A percentile compares a stretch with the other conserved stretches of the same genome.
These are phyloP conservation scores for Drosophila varians DNA, from an alignment of 1,140 invertebrate genomes.

Conservation along the genomic window DNA sequence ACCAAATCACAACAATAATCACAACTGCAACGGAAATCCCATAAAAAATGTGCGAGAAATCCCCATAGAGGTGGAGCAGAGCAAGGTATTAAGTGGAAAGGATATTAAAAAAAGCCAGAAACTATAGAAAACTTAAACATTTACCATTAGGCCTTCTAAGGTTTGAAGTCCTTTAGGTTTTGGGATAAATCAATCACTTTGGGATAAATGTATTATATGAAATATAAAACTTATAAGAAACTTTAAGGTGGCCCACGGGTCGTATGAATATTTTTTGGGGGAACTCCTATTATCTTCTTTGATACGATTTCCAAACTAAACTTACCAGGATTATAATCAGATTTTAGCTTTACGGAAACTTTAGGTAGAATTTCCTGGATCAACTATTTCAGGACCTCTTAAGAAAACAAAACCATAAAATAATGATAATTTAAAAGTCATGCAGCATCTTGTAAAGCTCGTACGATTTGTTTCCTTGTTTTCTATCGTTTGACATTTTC, in stretches of 20 bases:
- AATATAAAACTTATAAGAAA: neutral
- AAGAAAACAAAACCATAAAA: neutral
- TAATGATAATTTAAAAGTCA: neutral
- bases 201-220: too few relatives aligned
- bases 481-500: neutral
- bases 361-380: neutral
- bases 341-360: neutral
- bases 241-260: too few relatives aligned
- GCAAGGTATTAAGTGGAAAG: slow-evolving; percentile 62
- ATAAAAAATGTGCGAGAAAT: slow-evolving; percentile 80
- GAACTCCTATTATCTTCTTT: too few relatives aligned
- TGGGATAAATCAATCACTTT: too few relatives aligned
- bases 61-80: slow-evolving; percentile 82
- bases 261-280: too few relatives aligned
- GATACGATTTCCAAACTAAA: too few relatives aligned
- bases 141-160: neutral
- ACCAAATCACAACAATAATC: slow-evolving; percentile 44
- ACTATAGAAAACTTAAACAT: neutral
- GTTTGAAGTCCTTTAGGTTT: too few relatives aligned
- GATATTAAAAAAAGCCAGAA: neutral
- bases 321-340: too few relatives aligned
- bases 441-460: slow-evolving; percentile 12
- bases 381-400: neutral
- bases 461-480: neutral
- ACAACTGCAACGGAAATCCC: slow-evolving; percentile 48